A percentile compares a stretch with the other conserved stretches of the same genome.
phyloP scores from a whole-genome alignment of 2,888 invertebrate species.

The Chorisops tibialis region DNA sequence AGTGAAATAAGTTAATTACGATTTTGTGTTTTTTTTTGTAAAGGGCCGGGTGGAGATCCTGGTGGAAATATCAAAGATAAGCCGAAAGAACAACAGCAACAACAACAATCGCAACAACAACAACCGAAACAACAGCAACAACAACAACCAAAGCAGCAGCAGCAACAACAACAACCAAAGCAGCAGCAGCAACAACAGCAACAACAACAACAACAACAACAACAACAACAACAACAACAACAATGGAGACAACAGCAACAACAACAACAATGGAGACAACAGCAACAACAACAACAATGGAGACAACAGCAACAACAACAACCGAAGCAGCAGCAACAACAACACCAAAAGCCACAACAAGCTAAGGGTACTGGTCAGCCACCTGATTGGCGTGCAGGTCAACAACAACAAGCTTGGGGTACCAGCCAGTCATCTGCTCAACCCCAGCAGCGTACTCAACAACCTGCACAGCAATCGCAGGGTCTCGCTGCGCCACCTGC shows the following conservation, averaged over 20 bases:
- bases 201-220: not conserved
- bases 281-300: not conserved
- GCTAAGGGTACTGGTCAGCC: no score
- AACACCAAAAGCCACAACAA: not conserved
- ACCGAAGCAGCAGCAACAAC: conserved; percentile 1
- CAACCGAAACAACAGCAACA: conserved; percentile 24
- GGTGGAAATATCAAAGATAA: not conserved
- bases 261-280: not conserved
- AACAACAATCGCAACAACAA: not conserved
- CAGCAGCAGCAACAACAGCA: not conserved
- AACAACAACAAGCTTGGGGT: not conserved
- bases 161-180: not conserved
- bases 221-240: not conserved
- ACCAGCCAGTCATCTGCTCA: not conserved
- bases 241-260: not conserved
- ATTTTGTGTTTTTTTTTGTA: no score
- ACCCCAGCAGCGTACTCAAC: conserved; percentile 22
- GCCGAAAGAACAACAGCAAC: not conserved
- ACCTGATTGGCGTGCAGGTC: not conserved
- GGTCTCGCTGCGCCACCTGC: not conserved
- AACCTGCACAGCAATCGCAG: not conserved
- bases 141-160: conserved; percentile 20
- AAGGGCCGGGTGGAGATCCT: not conserved
- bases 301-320: not conserved
- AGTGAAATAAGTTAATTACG: no score